Base-by-base conservation (phyloP, 2,888 invertebrate genomes). In the Dendrolimus houi region DNA sequence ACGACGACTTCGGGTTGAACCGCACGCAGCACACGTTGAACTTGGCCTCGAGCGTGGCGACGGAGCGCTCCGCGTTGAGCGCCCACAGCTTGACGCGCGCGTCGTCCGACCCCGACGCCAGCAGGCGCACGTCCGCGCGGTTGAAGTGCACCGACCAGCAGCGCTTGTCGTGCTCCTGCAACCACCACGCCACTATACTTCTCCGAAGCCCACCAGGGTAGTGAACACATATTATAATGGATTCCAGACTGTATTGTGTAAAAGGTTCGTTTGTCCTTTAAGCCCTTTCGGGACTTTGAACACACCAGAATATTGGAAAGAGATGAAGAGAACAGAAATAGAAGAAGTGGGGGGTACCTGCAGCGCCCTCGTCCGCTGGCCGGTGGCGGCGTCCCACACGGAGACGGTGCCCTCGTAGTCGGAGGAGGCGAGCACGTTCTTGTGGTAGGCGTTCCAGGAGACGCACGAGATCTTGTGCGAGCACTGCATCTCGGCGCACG, bases 101-200 rank as follows among this genome's bases (percentile, higher is more conserved):
- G 87, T 98, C 98, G 83, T 98, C 98, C 0, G 97, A 97, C 0
- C 97, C 98, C 0, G 97, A 97, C 0, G 98, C 98, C 60, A 98
- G 94, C 53, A 98, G 86, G 40, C 96, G 93, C 12, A 97, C 96
- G 81, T 98, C 98, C 41, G 96, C 95, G 67, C 95, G 94, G 83
- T 97, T 98, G 85, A 98, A 98, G 87, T 98, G 97, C 52, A 98
- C 98, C 67, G 97, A 97, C 98, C 98, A 98, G 81, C 97, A 97
- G 54, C 98, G 92, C 80, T 98, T 98, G 84, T 98, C 97, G 85
- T 98, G 98, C 80, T 98, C 98, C 81, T 96, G n/a, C n/a, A n/a
- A n/a, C n/a, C n/a, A n/a, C n/a, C n/a, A n/a, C n/a, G n/a, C n/a
- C n/a, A n/a, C n/a, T n/a, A n/a, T n/a, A n/a, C n/a, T n/a, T n/a